These are phyloP conservation scores for Pogonus chalceus DNA, from an alignment of 1,140 invertebrate genomes.

Conservation along the genomic window DNA sequence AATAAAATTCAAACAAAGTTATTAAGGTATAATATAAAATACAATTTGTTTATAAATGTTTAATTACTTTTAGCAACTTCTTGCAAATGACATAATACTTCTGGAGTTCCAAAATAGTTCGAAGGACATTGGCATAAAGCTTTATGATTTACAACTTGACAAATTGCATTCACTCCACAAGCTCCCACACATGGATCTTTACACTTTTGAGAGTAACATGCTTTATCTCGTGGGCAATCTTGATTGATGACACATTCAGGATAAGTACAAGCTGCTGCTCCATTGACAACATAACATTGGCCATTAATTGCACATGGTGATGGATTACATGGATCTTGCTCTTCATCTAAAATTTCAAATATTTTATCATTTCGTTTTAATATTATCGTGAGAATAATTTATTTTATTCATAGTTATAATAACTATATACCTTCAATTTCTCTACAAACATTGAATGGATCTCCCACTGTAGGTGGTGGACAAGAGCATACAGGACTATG, in stretches of 20 bases:
- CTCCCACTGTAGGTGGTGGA: constrained; percentile 54
- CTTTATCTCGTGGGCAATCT: constrained; percentile 68
- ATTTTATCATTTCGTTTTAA: too few relatives aligned
- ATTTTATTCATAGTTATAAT: too few relatives aligned
- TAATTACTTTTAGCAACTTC: constrained; percentile 27
- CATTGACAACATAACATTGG: constrained; percentile 61
- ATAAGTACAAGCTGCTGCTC: constrained; percentile 62
- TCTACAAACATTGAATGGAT: constrained; percentile 64
- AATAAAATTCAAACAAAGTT: neutral
- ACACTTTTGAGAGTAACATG: constrained; percentile 73
- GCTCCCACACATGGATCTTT: constrained; percentile 68
- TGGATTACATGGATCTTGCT: constrained; percentile 63
- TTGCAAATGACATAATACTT: constrained; percentile 54
- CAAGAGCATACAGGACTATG: constrained; percentile 75
- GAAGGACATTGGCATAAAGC: constrained; percentile 69
- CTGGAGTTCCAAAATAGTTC: constrained; percentile 69
- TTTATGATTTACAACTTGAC: constrained; percentile 69
- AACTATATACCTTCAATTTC: constrained; percentile 36
- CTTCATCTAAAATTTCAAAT: constrained; percentile 27
- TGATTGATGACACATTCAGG: constrained; percentile 78
- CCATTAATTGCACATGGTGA: constrained; percentile 72
- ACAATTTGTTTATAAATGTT: neutral
- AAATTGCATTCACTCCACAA: constrained; percentile 78
- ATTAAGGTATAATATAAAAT: neutral
- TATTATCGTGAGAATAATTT: too few relatives aligned